Evolutionary conservation across 2,888 invertebrate genomes (phyloP).

Genomic region (Escarpia spicata): DNA sequence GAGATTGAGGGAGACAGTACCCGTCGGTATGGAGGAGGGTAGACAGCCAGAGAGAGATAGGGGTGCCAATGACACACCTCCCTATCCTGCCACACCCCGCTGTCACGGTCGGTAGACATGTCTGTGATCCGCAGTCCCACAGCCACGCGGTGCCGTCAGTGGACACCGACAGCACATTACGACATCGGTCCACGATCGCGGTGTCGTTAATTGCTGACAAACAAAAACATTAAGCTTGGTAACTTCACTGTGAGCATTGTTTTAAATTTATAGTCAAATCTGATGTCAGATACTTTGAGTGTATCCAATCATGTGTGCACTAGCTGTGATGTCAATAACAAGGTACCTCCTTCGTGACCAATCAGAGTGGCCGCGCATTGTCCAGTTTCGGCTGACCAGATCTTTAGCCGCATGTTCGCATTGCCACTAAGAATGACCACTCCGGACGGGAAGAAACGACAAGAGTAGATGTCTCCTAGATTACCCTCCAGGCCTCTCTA

Average conservation of each 20-base stretch:
- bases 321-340: not conserved
- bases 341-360: constrained; percentile 71
- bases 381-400: constrained; percentile 79
- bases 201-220: constrained; percentile 72
- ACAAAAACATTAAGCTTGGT: not conserved
- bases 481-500: constrained; percentile 72
- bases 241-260: too few relatives aligned
- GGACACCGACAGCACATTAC: constrained; percentile 77
- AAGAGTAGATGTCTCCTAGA: constrained; percentile 75
- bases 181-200: constrained; percentile 75
- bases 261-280: too few relatives aligned
- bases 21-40: not conserved
- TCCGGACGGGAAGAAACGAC: constrained; percentile 78
- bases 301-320: too few relatives aligned
- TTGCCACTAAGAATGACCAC: constrained; percentile 76
- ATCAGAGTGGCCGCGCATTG: constrained; percentile 74
- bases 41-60: not conserved
- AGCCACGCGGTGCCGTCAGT: constrained; percentile 77
- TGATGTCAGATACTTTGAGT: too few relatives aligned
- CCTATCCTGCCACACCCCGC: constrained; percentile 22
- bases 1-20: not conserved
- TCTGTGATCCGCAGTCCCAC: constrained; percentile 77
- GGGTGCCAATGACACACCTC: not conserved
- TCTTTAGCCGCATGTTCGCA: constrained; percentile 75
- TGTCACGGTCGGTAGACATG: constrained; percentile 68